Percentiles rank a stretch among this genome's conserved stretches.
Conservation (phyloP, 2,888 invertebrate genomes). For the Napeogenes inachia region DNA sequence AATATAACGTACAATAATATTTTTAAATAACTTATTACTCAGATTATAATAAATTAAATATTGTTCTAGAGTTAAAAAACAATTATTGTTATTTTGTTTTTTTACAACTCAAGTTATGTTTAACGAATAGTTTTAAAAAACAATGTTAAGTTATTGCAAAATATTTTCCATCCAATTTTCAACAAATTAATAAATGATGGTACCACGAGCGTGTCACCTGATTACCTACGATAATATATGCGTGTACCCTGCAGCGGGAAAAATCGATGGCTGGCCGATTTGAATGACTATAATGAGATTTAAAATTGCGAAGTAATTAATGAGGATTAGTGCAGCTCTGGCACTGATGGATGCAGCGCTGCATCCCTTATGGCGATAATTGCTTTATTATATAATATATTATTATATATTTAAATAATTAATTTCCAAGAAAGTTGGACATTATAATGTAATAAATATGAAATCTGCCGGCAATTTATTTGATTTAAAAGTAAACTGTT, state of each 20-base stretch:
- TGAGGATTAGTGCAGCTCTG: slow-evolving; percentile 58
- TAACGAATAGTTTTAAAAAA: no score
- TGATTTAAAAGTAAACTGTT: no score
- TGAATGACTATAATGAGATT: slow-evolving; percentile 68
- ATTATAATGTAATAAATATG: no score
- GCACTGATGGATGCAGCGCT: slow-evolving; percentile 39
- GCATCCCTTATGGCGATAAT: background rate
- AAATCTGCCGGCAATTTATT: no score
- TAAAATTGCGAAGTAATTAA: slow-evolving; percentile 69
- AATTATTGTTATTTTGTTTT: no score
- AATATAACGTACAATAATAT: no score
- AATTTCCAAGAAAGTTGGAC: no score
- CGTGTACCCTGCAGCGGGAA: slow-evolving; percentile 49
- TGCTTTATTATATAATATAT: background rate
- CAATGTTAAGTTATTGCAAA: no score
- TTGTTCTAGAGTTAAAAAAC: no score
- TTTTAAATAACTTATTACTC: no score
- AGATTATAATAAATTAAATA: no score
- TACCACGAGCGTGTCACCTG: slow-evolving; percentile 49
- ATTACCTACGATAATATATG: slow-evolving; percentile 61
- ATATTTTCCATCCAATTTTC: background rate
- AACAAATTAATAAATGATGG: slow-evolving; percentile 16
- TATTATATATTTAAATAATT: background rate
- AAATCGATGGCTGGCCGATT: slow-evolving; percentile 71
- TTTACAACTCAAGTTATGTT: no score